phyloP scores from a whole-genome alignment of 2,797 vertebrate species.

The Eutrigla gurnardus region DNA sequence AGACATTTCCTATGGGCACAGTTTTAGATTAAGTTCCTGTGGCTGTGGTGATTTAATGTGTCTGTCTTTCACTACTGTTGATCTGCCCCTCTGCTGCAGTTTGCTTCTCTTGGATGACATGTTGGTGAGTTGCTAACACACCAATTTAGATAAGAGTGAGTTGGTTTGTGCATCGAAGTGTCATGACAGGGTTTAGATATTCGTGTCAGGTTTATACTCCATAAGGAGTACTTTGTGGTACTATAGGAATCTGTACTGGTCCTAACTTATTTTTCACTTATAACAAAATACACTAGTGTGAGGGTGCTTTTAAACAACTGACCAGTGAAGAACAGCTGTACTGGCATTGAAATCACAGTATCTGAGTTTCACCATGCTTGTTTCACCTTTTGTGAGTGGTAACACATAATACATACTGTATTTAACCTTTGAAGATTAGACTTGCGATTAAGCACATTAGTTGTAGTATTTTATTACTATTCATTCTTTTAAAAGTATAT shows the following conservation, averaged over 20 bases:
- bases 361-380: not conserved
- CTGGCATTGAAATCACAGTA: not conserved
- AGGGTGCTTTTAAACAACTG: not conserved
- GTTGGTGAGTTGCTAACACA: not conserved
- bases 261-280: not conserved
- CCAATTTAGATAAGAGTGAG: not conserved
- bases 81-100: slow-evolving; percentile 2
- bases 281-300: not conserved
- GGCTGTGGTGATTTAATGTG: slow-evolving; percentile 40
- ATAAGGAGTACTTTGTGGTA: not conserved
- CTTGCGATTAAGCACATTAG: not conserved
- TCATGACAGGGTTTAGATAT: not conserved
- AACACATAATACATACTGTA: not conserved
- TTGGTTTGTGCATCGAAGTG: not conserved
- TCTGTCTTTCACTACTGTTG: slow-evolving; percentile 19
- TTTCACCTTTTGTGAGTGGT: not conserved
- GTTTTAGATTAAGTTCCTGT: slow-evolving; percentile 39
- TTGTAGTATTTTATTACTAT: not conserved
- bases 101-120: slow-evolving; percentile 1
- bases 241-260: not conserved
- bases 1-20: slow-evolving; percentile 21
- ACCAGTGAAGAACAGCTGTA: not conserved
- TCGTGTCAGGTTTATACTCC: not conserved
- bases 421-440: not conserved
- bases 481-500: too few relatives aligned